phyloP scores from a whole-genome alignment of 2,888 invertebrate species.

The Orthosia cruda region DNA sequence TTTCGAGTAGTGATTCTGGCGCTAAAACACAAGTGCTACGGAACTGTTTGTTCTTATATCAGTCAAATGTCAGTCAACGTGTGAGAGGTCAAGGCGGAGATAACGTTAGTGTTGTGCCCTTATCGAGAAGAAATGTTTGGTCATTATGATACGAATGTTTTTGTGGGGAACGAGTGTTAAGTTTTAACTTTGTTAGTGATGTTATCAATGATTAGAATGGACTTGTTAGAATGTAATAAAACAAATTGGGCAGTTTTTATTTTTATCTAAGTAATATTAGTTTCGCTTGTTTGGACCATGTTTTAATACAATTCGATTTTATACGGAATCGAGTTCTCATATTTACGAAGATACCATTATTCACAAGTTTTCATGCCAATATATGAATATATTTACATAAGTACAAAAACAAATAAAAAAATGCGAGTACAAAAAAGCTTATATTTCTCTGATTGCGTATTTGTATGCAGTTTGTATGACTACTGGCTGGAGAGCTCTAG shows the following conservation, averaged over 20 bases:
- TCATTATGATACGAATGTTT: conserved; percentile 46
- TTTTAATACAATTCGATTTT: not conserved
- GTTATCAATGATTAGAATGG: conserved; percentile 30
- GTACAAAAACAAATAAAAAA: too few relatives aligned
- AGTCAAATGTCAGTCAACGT: conserved; percentile 58
- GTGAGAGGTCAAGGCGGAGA: conserved; percentile 67
- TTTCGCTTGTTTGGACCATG: not conserved
- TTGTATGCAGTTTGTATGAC: conserved; percentile 17
- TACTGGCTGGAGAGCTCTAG: conserved; percentile 13
- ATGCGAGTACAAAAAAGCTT: not conserved
- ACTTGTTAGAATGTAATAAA: conserved; percentile 9
- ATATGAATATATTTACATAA: not conserved
- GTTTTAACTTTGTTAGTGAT: conserved; percentile 16
- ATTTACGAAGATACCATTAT: not conserved
- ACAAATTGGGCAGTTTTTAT: conserved; percentile 21
- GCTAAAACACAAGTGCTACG: conserved; percentile 26
- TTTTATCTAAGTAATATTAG: conserved; percentile 1
- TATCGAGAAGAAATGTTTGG: conserved; percentile 62
- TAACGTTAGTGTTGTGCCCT: conserved; percentile 58
- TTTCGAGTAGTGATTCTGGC: conserved; percentile 37
- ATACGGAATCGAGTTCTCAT: not conserved
- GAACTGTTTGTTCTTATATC: conserved; percentile 52
- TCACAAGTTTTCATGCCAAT: not conserved
- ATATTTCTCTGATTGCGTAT: not conserved
- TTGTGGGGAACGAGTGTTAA: conserved; percentile 28